These are phyloP conservation scores for Zaprionus ornatus DNA, from an alignment of 1,140 invertebrate species.

Conservation along the genomic window DNA sequence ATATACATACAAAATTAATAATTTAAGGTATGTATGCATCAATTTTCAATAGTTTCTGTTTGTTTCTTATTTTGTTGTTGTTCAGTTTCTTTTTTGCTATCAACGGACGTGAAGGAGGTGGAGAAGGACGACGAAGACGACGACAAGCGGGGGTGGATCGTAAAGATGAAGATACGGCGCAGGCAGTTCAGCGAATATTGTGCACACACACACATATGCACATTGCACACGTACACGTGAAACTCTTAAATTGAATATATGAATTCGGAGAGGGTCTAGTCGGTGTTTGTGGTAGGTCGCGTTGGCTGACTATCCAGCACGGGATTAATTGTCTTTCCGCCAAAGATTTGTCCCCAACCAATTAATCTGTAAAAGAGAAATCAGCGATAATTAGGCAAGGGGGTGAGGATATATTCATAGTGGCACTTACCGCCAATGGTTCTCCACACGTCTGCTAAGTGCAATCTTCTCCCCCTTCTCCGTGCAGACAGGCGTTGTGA, in stretches of 20 bases:
- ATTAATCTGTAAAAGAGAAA: slow-evolving; percentile 88
- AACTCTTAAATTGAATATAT: slow-evolving; percentile 40
- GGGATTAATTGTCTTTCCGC: slow-evolving; percentile 88
- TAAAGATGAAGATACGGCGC: slow-evolving; percentile 36
- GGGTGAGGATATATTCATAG: neutral
- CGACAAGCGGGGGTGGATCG: slow-evolving; percentile 3
- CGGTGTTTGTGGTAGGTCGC: slow-evolving; percentile 13
- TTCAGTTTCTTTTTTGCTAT: slow-evolving; percentile 56
- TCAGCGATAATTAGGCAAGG: neutral
- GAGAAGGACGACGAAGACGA: slow-evolving; percentile 44
- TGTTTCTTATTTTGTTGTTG: slow-evolving; percentile 45
- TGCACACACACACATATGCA: slow-evolving; percentile 22
- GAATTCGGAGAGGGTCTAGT: slow-evolving; percentile 38
- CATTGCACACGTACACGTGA: slow-evolving; percentile 31
- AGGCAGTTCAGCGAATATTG: slow-evolving; percentile 41
- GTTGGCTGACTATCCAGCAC: slow-evolving; percentile 68
- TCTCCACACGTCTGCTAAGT: slow-evolving; percentile 98
- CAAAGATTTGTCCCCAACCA: slow-evolving; percentile 98
- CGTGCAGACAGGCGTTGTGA: slow-evolving; percentile 99
- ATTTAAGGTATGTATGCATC: slow-evolving; percentile 72
- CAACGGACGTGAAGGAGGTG: slow-evolving; percentile 61
- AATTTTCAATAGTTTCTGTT: slow-evolving; percentile 41
- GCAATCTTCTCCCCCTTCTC: slow-evolving; percentile 99
- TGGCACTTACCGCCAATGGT: slow-evolving; percentile 96
- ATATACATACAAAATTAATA: slow-evolving; percentile 74